phyloP scores from a whole-genome alignment of 2,797 vertebrate genomes.

The Onychomys arenicola region DNA sequence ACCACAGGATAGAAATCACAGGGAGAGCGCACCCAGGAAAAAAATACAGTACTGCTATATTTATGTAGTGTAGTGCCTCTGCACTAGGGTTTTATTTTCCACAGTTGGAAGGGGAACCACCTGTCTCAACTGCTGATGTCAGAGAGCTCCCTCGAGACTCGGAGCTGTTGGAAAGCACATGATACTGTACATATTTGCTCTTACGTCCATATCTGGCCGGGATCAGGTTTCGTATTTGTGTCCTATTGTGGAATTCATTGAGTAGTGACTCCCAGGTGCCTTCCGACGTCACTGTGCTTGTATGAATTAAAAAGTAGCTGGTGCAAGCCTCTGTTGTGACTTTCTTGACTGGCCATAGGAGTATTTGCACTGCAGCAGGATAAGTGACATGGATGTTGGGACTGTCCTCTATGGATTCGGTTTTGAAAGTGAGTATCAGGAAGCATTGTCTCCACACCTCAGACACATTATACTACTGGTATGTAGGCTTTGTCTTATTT shows the following conservation, averaged over 20 bases:
- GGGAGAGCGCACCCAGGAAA: slow-evolving; percentile 79
- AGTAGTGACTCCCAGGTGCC: slow-evolving; percentile 81
- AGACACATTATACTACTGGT: not conserved
- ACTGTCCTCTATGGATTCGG: slow-evolving; percentile 64
- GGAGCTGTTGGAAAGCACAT: slow-evolving; percentile 85
- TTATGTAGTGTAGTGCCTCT: slow-evolving; percentile 82
- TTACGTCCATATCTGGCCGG: slow-evolving; percentile 84
- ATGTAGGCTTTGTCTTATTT: slow-evolving; percentile 42
- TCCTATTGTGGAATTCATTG: slow-evolving; percentile 78
- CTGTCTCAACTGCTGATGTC: slow-evolving; percentile 87
- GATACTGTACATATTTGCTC: slow-evolving; percentile 88
- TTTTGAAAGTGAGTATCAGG: slow-evolving; percentile 73
- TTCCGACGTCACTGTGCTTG: slow-evolving; percentile 84
- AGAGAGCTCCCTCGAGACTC: slow-evolving; percentile 87
- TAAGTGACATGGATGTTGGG: slow-evolving; percentile 76
- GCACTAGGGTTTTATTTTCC: slow-evolving; percentile 73
- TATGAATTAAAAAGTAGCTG: slow-evolving; percentile 85
- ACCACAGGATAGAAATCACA: slow-evolving; percentile 84
- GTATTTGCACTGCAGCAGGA: slow-evolving; percentile 84
- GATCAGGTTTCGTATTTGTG: slow-evolving; percentile 82
- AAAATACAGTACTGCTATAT: slow-evolving; percentile 86
- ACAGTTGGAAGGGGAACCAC: slow-evolving; percentile 87
- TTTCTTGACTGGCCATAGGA: slow-evolving; percentile 76
- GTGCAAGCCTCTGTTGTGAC: slow-evolving; percentile 78
- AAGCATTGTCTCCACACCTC: not conserved